Evolutionary conservation across 2,113 vertebrate genomes (phyloP), one percentile per base, ranked within the genome.

Genomic region (Chascanopsetta lugubris): DNA sequence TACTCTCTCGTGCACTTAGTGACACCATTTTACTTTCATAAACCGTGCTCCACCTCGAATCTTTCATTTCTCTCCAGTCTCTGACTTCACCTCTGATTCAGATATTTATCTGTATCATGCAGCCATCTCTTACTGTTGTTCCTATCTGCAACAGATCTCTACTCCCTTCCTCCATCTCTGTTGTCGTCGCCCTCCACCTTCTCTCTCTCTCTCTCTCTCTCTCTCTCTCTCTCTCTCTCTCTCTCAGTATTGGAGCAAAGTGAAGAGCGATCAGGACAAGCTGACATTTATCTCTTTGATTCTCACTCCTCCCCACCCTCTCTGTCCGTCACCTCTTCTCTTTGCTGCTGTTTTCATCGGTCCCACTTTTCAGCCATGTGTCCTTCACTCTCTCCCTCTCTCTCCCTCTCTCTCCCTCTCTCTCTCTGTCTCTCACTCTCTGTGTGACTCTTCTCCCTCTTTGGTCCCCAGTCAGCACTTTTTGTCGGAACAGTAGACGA

Each of bases 281-380:
- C 80, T 30, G 75, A 73, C 60, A 60, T 66, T 76, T 72, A 71
- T 49, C 36, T 38, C 36, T 80, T 76, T 70, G 43, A 75, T 67
- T 69, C 74, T 25, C 60, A 61, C 38, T 40, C 17, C 36, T 2
- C 36, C 13, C 36, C 36, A 1, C 36, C 17, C 36, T 4, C 55
- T 53, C 51, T 47, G 30, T 61, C 21, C 11, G n/a, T 34, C 8
- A 54, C n/a, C 40, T 29, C 7, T 32, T 32, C 29, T 27, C 25
- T 55, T 30, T 40, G 4, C 22, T 10, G 29, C 61, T 51, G 42
- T 43, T 27, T 73, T 69, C 38, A 40, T n/a, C 58, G 20, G 36
- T 36, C 63, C 61, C 30, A 2, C 27, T 47, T 48, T 3, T 64
- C 17, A 17, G 21, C 36, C 20, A 49, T 60, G 34, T 25, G 45